Conservation (phyloP, 2,113 vertebrate genomes). For the Tyrannus savana region DNA sequence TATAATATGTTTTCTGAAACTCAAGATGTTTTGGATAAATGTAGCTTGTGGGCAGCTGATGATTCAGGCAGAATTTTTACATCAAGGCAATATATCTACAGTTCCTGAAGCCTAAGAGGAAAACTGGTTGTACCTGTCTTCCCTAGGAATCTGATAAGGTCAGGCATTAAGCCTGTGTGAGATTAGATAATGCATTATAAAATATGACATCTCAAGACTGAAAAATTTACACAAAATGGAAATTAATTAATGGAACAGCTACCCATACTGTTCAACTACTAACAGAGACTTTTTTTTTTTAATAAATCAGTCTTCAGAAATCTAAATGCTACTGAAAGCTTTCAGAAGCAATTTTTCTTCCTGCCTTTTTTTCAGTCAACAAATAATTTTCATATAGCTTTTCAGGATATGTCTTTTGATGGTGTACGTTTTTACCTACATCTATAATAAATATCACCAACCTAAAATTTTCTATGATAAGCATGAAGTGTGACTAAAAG, state of each 20-base stretch:
- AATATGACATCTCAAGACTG: neutral
- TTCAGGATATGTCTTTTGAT: neutral
- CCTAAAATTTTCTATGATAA: neutral
- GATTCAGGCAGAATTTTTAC: neutral
- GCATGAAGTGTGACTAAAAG: neutral
- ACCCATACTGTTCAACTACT: neutral
- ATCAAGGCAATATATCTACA: neutral
- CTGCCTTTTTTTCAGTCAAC: neutral
- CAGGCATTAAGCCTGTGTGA: neutral
- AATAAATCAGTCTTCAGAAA: neutral
- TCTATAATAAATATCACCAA: neutral
- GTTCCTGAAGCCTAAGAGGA: neutral
- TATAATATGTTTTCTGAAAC: neutral
- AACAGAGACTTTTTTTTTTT: neutral
- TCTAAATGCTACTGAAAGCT: neutral
- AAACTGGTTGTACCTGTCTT: neutral
- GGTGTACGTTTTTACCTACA: neutral
- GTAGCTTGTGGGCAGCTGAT: neutral
- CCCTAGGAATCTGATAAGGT: neutral
- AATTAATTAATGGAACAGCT: neutral
- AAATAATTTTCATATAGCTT: neutral
- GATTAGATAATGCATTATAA: neutral
- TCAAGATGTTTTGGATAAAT: neutral
- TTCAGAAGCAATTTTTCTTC: neutral
- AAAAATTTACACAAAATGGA: neutral